Base-by-base conservation (phyloP, 2,888 invertebrate species). In the Cephus sareptanus region DNA sequence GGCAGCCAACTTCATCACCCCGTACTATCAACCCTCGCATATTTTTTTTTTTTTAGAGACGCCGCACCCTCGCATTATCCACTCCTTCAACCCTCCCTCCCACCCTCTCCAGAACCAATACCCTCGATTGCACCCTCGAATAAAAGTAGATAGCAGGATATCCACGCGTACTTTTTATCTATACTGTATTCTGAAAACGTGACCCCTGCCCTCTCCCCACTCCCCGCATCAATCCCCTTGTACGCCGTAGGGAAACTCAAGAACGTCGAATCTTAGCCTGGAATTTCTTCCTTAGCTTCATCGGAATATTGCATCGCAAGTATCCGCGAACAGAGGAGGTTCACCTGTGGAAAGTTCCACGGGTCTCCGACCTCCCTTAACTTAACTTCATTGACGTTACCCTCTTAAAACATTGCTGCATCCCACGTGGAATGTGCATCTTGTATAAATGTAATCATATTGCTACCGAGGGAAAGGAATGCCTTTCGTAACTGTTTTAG, bases 251-350 rank as follows among this genome's bases (percentile, higher is more conserved):
- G 30, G 2, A 15, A 33, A 13, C 71, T 30, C 71, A 11, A 12
- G 15, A 31, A 31, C 33, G 71, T 71, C 15, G 30, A 30, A 4
- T 13, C 15, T 70, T 70, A 11, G 30, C 1, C n/a, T 71, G 33
- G 33, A 71, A 71, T 33, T 33, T 74, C 69, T 35, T 34, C 69
- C 73, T 15, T 34, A 40, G 37, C 56, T 76, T 78, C 77, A 77
- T 80, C 80, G 75, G 69, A 80, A 78, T 75, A 75, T 71, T 75
- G 68, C 74, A 31, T 56, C 33, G 75, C 34, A 75, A 76, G 76
- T 71, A 35, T 76, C 34, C 40, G n/a, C 34, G 79, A 35, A 73
- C 69, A 75, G 73, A 69, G 76, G 78, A 68, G 71, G 69, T 77
- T 40, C 71, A 37, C 56, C 56, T 23, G 2, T 23, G 23, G 6